Evolutionary conservation across 2,113 vertebrate species (phyloP), one percentile per base, ranked within the genome.

Genomic region (Malurus cyaneus): DNA sequence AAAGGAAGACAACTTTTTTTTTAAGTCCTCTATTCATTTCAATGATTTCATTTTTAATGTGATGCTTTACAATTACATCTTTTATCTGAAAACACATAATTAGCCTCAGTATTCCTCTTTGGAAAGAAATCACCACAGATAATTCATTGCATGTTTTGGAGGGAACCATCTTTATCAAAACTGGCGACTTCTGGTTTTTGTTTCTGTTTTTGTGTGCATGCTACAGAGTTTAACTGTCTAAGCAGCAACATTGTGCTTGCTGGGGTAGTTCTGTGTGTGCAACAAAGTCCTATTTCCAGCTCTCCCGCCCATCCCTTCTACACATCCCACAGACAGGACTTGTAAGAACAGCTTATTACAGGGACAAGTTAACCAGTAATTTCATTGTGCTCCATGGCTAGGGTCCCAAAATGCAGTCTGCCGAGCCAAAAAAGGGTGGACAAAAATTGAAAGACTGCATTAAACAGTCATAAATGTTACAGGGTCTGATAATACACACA

Each of bases 261-360:
- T 91, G 20, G 88, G 91, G 81, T 80, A 64, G 88, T 71, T 93
- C 71, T 88, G 20, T 86, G 52, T 44, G n/a, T 71, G 76, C 72
- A 82, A 1, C 17, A 11, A 93, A 66, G 52, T 83, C 94, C 89
- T 96, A 83, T 97, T 97, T 96, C 87, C 89, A 94, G 94, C 67
- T 77, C 66, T 80, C 71, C n/a, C 73, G 89, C 85, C 96, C 94
- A 85, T 94, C 93, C 94, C 93, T 96, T 95, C 91, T 12, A 0
- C 67, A n/a, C 59, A 91, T 65, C 42, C 92, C 96, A 83, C 93
- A 94, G 67, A 83, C 64, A 88, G 47, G 52, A 46, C 66, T 82
- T 29, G 31, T 67, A 93, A 95, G 44, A 60, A 70, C 52, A 92
- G 88, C 52, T 92, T 92, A 96, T 93, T 95, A 89, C 79, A 94